phyloP scores from a whole-genome alignment of 1,140 invertebrate species.

The Plectrocnemia conspersa region DNA sequence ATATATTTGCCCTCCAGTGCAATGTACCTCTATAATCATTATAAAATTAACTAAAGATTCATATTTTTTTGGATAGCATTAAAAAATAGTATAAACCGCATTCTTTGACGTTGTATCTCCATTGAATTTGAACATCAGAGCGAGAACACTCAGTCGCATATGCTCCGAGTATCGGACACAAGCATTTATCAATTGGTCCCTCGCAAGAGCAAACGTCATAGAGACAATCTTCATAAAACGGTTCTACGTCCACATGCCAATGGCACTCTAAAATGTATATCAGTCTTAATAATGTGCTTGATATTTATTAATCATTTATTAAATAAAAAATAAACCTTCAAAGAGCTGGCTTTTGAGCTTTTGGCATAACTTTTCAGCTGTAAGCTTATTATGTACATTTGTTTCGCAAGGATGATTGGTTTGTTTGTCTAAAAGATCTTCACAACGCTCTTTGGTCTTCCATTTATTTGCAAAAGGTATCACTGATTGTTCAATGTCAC shows the following conservation, averaged over 20 bases:
- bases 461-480: conserved; percentile 82
- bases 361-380: conserved; percentile 65
- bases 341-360: conserved; percentile 67
- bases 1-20: conserved; percentile 72
- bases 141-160: conserved; percentile 76
- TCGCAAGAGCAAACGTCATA: conserved; percentile 84
- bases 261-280: conserved; percentile 62
- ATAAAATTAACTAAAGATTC: conserved; percentile 1
- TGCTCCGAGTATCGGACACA: conserved; percentile 74
- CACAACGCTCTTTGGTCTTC: conserved; percentile 74
- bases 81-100: conserved; percentile 62
- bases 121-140: conserved; percentile 65
- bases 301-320: neutral
- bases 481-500: conserved; percentile 70
- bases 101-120: conserved; percentile 70
- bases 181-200: conserved; percentile 58
- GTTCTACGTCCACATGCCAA: conserved; percentile 69
- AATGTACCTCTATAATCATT: conserved; percentile 57
- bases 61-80: too few relatives aligned
- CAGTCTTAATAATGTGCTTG: neutral
- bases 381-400: conserved; percentile 63
- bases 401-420: conserved; percentile 64
- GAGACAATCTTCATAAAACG: conserved; percentile 75
- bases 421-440: conserved; percentile 52
- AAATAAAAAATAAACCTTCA: conserved; percentile 44